Conservation (phyloP, 2,797 vertebrate species). For the Lithobates pipiens region DNA sequence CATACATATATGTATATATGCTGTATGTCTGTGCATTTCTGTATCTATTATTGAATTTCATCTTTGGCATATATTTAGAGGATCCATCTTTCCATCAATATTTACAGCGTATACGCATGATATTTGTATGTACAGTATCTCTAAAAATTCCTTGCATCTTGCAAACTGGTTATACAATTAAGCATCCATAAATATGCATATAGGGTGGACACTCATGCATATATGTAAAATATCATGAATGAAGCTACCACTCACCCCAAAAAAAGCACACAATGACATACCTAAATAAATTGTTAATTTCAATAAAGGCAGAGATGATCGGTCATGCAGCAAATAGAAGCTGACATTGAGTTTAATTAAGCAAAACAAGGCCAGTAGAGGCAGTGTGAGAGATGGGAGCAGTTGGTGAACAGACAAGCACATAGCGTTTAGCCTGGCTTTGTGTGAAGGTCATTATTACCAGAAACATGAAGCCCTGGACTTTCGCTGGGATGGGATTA, state of each 20-base stretch:
- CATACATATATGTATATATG: background rate
- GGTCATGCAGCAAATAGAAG: constrained; percentile 74
- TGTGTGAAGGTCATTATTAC: background rate
- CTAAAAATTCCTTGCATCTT: too few relatives aligned
- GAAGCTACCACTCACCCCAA: too few relatives aligned
- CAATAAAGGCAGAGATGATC: constrained; percentile 68
- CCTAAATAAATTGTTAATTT: constrained; percentile 65
- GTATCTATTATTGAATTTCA: too few relatives aligned
- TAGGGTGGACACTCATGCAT: background rate
- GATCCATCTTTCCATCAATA: too few relatives aligned
- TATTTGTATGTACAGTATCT: too few relatives aligned
- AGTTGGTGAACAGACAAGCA: constrained; percentile 27
- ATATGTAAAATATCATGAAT: constrained; percentile 7
- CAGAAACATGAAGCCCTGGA: constrained; percentile 14
- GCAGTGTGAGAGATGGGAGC: constrained; percentile 3
- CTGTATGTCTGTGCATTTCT: background rate
- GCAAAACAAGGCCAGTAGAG: constrained; percentile 68
- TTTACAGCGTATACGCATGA: too few relatives aligned
- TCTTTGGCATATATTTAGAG: background rate
- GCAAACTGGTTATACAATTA: background rate
- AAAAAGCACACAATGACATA: constrained; percentile 8
- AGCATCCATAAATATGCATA: background rate
- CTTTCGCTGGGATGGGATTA: background rate
- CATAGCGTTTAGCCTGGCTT: constrained; percentile 5
- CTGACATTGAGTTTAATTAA: constrained; percentile 77